phyloP scores from a whole-genome alignment of 2,888 invertebrate genomes.

The Hetaerina titia region DNA sequence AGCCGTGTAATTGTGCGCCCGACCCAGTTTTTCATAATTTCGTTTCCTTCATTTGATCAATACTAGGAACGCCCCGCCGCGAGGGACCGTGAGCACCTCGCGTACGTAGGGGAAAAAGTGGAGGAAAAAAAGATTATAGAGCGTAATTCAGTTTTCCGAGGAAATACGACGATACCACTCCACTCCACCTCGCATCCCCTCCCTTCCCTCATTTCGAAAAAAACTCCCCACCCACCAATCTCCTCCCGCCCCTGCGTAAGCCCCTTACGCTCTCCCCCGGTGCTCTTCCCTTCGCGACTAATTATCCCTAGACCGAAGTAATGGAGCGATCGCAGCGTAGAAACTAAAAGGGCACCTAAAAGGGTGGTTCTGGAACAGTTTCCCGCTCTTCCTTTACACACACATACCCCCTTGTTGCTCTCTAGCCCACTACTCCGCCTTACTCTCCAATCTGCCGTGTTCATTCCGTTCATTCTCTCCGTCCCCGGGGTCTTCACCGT shows the following conservation, averaged over 20 bases:
- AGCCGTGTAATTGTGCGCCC: constrained; percentile 54
- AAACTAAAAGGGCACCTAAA: too few species aligned
- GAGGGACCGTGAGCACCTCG: not conserved
- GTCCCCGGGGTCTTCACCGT: not conserved
- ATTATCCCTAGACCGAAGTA: not conserved
- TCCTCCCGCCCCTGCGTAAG: not conserved
- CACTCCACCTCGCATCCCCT: not conserved
- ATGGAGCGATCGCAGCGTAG: too few species aligned
- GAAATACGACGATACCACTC: constrained; percentile 29
- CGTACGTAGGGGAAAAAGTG: not conserved
- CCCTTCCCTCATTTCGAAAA: not conserved
- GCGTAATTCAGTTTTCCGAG: constrained; percentile 59
- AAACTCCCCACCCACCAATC: too few species aligned
- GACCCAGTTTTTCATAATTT: constrained; percentile 65
- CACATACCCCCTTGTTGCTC: not conserved
- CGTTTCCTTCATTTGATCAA: constrained; percentile 60
- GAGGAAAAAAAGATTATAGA: not conserved
- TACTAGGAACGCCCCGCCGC: constrained; percentile 33
- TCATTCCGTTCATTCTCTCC: not conserved
- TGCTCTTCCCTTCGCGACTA: not conserved
- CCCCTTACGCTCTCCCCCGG: not conserved
- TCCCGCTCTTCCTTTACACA: not conserved
- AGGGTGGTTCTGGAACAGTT: not conserved
- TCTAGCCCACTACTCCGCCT: not conserved
- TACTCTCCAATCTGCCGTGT: not conserved